Evolutionary conservation across 1,140 invertebrate genomes (phyloP), one percentile per base, ranked within the genome.

Genomic region (Brachionus rubens): DNA sequence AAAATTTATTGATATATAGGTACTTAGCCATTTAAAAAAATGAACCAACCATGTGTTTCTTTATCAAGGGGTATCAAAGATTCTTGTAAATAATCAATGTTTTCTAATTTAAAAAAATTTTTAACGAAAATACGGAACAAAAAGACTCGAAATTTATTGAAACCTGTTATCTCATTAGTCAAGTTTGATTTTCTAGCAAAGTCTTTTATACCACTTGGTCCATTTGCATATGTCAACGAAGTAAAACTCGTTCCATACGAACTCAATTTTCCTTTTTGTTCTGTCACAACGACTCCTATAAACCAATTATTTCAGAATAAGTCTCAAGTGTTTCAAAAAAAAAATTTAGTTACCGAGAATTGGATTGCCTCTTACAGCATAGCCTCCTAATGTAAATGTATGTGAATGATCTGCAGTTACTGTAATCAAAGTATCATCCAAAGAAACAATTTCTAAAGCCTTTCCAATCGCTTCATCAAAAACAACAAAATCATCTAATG

Each of bases 341-440:
- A 36, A 14, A 0, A 0, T 21, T 24, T 16, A n/a, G 9, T 33
- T 41, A 30, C 80, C 80, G 43, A 81, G 78, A 47, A 81, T 75
- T 26, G 76, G 72, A 30, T 78, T 75, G 26, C 80, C 79, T 40
- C 80, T 62, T 3, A 19, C 26, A n/a, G 76, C 33, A 40, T 78
- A 77, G 6, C 46, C 77, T 19, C 72, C 78, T 4, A 80, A 47
- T 62, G 79, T 79, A 70, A 85, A 65, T 12, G 36, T 82, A 78
- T 87, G 87, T 0, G 86, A 89, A 82, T 96, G 93, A 85, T 96
- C 94, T 68, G 91, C 91, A 0, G 93, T 95, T 4, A 96, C 92
- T 16, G 95, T 88, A 0, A 95, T 87, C 3, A 96, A 83, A 0
- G 93, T 95, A 52, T 94, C 89, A 26, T 77, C 16, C 14, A 41